Evolutionary conservation across 2,888 invertebrate genomes (phyloP).

Genomic region (Cerceris rybyensis): DNA sequence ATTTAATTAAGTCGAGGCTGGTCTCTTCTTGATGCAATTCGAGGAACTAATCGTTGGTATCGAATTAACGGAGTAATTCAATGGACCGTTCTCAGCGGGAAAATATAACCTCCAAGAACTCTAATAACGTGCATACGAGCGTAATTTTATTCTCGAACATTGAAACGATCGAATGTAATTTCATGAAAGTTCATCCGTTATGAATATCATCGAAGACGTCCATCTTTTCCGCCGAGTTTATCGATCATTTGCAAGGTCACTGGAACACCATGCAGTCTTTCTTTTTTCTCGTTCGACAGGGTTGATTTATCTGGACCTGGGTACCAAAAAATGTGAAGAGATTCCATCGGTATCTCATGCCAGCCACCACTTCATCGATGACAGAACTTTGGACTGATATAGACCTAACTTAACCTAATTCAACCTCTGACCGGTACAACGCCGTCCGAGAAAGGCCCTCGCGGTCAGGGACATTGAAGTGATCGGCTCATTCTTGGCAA

Average conservation of each 20-base stretch:
- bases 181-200: neutral
- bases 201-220: neutral
- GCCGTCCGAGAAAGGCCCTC: conserved; percentile 39
- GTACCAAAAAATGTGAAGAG: neutral
- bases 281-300: neutral
- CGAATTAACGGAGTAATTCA: neutral
- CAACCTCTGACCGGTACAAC: conserved; percentile 43
- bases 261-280: neutral
- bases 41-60: conserved; percentile 4
- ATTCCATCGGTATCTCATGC: conserved; percentile 1
- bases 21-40: conserved; percentile 8
- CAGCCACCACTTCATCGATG: neutral
- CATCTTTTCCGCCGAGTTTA: neutral
- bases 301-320: neutral
- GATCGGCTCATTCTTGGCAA: conserved; percentile 38
- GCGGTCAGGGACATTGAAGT: conserved; percentile 47
- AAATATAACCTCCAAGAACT: neutral
- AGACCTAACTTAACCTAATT: conserved; percentile 52
- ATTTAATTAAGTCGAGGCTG: neutral
- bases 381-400: conserved; percentile 40
- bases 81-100: neutral
- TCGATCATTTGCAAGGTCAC: neutral
- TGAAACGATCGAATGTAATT: no score
- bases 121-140: no score
- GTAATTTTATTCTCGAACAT: no score